Base-by-base conservation (phyloP, 2,888 invertebrate species). In the Steinernema hermaphroditum region DNA sequence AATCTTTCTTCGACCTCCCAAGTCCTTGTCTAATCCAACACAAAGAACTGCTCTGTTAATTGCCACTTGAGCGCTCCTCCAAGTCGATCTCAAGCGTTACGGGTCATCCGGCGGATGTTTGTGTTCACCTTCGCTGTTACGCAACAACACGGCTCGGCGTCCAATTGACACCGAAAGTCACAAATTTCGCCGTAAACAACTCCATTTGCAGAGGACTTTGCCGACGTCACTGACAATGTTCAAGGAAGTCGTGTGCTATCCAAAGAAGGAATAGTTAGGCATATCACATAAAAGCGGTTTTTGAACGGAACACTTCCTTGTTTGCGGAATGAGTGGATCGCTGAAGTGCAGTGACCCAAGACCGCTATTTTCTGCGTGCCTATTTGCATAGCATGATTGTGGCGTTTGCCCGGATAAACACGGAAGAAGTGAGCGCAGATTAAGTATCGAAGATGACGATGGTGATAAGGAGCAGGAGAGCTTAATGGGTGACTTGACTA, bases 341-440 rank as follows among this genome's bases (percentile, higher is more conserved):
- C 46, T 22, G 22, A 50, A 50, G 50, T n/a, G n/a, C 27, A 34
- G 62, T 62, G 62, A 62, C 62, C 62, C 62, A 62, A 32, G 62
- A 62, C 62, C 50, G 50, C 50, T 50, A 50, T 19, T 50, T 50
- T 50, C 19, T 50, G 50, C 24, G 62, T 16, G 22, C 62, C 14
- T 62, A 29, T 62, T 62, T 62, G 62, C 62, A 29, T 62, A 32
- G 62, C 62, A 62, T 62, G 62, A 62, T 62, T 62, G 27, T 62
- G 16, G 62, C 46, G 62, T 62, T 62, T 62, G 62, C 62, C 14
- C 32, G 62, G 29, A 62, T 62, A 29, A 62, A 62, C 62, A 62
- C 29, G 62, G 62, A 62, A 62, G 37, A 37, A 12, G 12, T 37
- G 6, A 37, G 4, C n/a, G n/a, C n/a, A n/a, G n/a, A n/a, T n/a